These are phyloP conservation scores for Chironomus striatipennis DNA, from an alignment of 1,140 invertebrate species.

Conservation along the genomic window DNA sequence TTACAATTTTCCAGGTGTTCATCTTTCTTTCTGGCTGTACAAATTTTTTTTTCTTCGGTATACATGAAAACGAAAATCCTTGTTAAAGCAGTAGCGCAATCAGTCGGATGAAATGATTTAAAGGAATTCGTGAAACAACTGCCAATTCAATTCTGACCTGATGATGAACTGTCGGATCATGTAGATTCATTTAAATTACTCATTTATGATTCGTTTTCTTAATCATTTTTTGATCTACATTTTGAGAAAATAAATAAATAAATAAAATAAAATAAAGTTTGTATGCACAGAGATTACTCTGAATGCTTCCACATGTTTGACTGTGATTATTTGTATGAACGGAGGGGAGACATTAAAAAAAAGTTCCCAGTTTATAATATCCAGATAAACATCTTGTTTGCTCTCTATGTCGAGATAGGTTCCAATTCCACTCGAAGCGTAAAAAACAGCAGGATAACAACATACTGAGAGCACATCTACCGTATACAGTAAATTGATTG, in stretches of 20 bases:
- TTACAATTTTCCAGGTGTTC: constrained; percentile 21
- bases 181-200: background rate
- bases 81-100: constrained; percentile 20
- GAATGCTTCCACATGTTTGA: background rate
- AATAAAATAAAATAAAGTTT: background rate
- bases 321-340: no score
- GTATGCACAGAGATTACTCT: background rate
- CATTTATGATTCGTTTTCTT: background rate
- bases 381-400: constrained; percentile 7
- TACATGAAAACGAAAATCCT: constrained; percentile 17
- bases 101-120: background rate
- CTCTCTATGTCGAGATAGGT: background rate
- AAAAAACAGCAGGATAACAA: constrained; percentile 21
- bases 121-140: background rate
- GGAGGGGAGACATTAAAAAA: background rate
- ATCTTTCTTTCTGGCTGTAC: background rate
- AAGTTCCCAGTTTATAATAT: background rate
- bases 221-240: constrained; percentile 11
- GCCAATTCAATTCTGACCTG: background rate
- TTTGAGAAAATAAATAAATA: background rate
- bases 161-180: constrained; percentile 1
- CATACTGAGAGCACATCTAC: constrained; percentile 1
- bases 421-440: constrained; percentile 17
- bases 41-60: background rate
- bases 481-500: background rate